Evolutionary conservation across 2,113 vertebrate genomes (phyloP), one percentile per base, ranked within the genome.

Genomic region (Ciconia stormi): DNA sequence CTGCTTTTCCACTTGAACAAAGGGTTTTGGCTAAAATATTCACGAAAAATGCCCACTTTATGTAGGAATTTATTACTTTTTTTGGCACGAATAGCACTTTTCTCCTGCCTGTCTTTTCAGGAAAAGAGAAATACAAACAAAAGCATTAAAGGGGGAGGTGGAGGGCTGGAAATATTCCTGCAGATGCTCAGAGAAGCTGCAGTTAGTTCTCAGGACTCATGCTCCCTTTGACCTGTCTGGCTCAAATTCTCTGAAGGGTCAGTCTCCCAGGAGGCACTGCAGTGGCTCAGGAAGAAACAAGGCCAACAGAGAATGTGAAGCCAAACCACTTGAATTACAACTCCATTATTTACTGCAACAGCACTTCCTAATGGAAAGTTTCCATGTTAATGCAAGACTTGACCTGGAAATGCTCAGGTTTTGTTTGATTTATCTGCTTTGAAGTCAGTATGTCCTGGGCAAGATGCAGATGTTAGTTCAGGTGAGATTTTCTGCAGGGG

Each of bases 401-500:
- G 58, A 90, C 78, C 91, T 91, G 66, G 62, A 95, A 96, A 69
- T 0, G 0, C n/a, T 79, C 65, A 82, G 16, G 9, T 56, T 93
- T 84, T 59, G 32, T 89, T 90, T 92, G 18, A 82, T 49, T 86
- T 87, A 67, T 79, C 40, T 87, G 23, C 56, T 91, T 90, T 82
- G 40, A 95, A 87, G 84, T 65, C 70, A 46, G 61, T 61, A 65
- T 72, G 87, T 94, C 87, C 52, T 53, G 16, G 44, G 36, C 32
- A 91, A 91, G 34, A 91, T 26, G 40, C 16, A 95, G 44, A 65
- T n/a, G 25, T 72, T 87, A 72, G 65, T 93, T 93, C 84, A 94
- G 70, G 65, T 72, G 47, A 91, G 27, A 69, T 56, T 85, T 91
- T 82, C 65, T 18, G 27, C 61, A 79, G 21, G 10, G 30, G 8